Evolutionary conservation across 2,113 vertebrate genomes (phyloP).

Genomic region (Crypturellus undulatus): DNA sequence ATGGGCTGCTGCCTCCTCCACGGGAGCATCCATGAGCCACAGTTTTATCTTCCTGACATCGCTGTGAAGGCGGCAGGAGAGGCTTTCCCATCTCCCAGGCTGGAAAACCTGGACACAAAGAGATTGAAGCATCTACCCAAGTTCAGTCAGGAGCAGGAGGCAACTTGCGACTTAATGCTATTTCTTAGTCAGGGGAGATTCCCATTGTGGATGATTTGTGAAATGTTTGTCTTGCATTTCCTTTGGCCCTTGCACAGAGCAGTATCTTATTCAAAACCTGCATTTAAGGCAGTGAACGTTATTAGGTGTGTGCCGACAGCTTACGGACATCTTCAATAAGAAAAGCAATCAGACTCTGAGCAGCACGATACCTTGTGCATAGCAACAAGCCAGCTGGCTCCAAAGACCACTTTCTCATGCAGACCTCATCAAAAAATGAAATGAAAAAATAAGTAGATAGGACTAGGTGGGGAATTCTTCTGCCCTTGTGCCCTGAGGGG

Average conservation of each 20-base stretch:
- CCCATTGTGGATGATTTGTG: slow-evolving; percentile 28
- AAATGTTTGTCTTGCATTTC: slow-evolving; percentile 60
- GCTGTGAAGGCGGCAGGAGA: neutral
- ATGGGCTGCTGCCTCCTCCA: neutral
- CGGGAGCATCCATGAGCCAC: neutral
- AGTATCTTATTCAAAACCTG: slow-evolving; percentile 35
- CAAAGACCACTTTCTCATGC: neutral
- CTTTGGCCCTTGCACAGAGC: slow-evolving; percentile 16
- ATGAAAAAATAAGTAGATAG: slow-evolving; percentile 65
- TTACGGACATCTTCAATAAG: slow-evolving; percentile 7
- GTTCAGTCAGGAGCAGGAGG: neutral
- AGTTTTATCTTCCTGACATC: neutral
- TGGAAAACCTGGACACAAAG: neutral
- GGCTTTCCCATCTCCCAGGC: neutral
- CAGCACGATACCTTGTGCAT: neutral
- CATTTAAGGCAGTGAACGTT: slow-evolving; percentile 56
- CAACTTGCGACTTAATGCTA: neutral
- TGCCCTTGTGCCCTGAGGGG: slow-evolving; percentile 36
- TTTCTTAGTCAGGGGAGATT: neutral
- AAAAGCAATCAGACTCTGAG: slow-evolving; percentile 13
- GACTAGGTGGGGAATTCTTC: slow-evolving; percentile 60
- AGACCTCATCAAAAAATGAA: slow-evolving; percentile 64
- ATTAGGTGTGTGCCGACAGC: slow-evolving; percentile 35
- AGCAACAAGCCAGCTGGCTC: slow-evolving; percentile 66
- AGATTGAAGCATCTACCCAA: neutral